Conservation (phyloP, 2,888 invertebrate genomes). For the Patella caerulea region DNA sequence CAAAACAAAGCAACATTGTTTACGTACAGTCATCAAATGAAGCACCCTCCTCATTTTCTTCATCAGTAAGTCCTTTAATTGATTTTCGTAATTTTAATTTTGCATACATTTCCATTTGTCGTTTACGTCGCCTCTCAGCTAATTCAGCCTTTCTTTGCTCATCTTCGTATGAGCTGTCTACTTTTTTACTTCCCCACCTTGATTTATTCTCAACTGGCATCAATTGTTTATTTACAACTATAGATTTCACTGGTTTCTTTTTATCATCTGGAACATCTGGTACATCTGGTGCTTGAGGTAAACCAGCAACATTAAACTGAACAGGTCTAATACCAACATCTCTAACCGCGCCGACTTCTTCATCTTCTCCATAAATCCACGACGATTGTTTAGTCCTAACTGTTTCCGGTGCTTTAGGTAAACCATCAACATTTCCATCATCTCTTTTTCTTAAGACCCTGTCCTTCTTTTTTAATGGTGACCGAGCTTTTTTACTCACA, state of each 20-base stretch:
- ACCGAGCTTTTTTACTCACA: constrained; percentile 6
- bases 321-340: background rate
- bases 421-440: background rate
- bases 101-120: constrained; percentile 52
- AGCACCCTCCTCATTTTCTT: constrained; percentile 33
- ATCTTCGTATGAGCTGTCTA: constrained; percentile 50
- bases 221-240: constrained; percentile 8
- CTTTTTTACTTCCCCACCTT: constrained; percentile 29
- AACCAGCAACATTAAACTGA: constrained; percentile 19
- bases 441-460: constrained; percentile 16
- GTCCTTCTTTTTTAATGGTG: constrained; percentile 33
- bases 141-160: constrained; percentile 47
- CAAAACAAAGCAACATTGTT: no score
- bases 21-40: constrained; percentile 57
- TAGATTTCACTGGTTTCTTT: background rate
- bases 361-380: constrained; percentile 20
- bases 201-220: constrained; percentile 26
- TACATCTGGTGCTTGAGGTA: constrained; percentile 11
- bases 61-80: constrained; percentile 27
- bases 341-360: constrained; percentile 9
- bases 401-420: background rate
- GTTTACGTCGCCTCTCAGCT: constrained; percentile 52
- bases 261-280: background rate
- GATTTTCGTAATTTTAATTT: constrained; percentile 35
- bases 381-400: background rate